phyloP scores from a whole-genome alignment of 2,888 invertebrate species.

The Tachina fera region DNA sequence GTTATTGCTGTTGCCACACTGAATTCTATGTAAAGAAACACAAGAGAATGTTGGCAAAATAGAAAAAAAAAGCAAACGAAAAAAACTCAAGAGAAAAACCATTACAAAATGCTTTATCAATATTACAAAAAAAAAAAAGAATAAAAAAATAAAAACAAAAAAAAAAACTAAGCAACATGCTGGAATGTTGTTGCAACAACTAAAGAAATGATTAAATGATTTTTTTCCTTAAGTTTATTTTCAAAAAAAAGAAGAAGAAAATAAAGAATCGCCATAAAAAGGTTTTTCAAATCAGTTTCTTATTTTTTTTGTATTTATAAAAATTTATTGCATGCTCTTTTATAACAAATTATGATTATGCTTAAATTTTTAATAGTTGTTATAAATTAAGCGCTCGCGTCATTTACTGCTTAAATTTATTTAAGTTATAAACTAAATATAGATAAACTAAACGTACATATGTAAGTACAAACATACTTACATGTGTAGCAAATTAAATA shows the following conservation, averaged over 20 bases:
- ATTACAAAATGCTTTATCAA: slow-evolving; percentile 39
- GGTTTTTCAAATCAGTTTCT: slow-evolving; percentile 20
- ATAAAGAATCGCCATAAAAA: too few species aligned
- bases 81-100: neutral
- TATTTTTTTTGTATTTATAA: slow-evolving; percentile 2
- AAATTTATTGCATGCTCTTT: slow-evolving; percentile 42
- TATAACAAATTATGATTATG: slow-evolving; percentile 66
- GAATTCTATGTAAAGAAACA: slow-evolving; percentile 36
- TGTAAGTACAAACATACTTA: too few species aligned
- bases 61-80: neutral
- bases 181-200: slow-evolving; percentile 72
- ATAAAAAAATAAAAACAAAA: slow-evolving; percentile 9
- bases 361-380: slow-evolving; percentile 63
- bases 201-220: slow-evolving; percentile 54
- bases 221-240: slow-evolving; percentile 1
- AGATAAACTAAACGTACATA: neutral
- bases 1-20: neutral
- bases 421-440: slow-evolving; percentile 38
- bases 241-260: too few species aligned
- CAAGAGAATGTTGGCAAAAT: slow-evolving; percentile 40
- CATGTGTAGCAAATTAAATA: slow-evolving; percentile 31
- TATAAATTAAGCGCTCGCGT: slow-evolving; percentile 59
- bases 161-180: slow-evolving; percentile 66
- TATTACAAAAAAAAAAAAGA: slow-evolving; percentile 9
- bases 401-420: slow-evolving; percentile 42